phyloP scores from a whole-genome alignment of 2,113 vertebrate species.

The Talpa occidentalis region DNA sequence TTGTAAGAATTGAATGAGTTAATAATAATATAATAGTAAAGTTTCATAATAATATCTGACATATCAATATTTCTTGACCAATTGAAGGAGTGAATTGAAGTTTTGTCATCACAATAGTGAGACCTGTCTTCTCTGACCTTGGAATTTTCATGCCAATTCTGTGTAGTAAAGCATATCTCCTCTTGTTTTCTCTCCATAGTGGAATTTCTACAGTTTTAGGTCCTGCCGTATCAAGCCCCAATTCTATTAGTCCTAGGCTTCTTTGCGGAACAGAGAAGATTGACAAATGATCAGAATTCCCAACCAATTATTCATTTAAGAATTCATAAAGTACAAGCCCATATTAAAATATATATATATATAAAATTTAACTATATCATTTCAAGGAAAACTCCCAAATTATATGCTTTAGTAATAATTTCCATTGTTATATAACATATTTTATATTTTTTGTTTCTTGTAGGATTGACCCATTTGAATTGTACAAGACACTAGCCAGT shows the following conservation, averaged over 20 bases:
- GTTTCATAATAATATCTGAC: neutral
- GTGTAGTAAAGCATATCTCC: neutral
- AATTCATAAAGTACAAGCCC: neutral
- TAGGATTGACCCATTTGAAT: neutral
- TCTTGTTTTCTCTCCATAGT: neutral
- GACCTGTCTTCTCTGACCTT: neutral
- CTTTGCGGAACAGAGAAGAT: neutral
- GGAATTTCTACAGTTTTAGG: constrained; percentile 6
- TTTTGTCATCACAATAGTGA: neutral
- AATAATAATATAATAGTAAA: neutral
- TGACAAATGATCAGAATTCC: neutral
- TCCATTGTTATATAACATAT: neutral
- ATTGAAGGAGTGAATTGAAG: neutral
- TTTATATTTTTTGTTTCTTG: constrained; percentile 29
- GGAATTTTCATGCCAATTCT: neutral
- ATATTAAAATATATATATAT: neutral
- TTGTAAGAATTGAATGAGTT: neutral
- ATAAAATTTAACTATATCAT: neutral
- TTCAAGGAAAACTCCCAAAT: neutral
- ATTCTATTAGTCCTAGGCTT: neutral
- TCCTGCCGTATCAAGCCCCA: neutral
- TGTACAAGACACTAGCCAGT: neutral
- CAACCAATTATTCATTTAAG: neutral
- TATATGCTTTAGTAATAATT: neutral
- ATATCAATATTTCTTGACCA: neutral